phyloP scores from a whole-genome alignment of 2,888 invertebrate genomes.

The Cantharis rufa region DNA sequence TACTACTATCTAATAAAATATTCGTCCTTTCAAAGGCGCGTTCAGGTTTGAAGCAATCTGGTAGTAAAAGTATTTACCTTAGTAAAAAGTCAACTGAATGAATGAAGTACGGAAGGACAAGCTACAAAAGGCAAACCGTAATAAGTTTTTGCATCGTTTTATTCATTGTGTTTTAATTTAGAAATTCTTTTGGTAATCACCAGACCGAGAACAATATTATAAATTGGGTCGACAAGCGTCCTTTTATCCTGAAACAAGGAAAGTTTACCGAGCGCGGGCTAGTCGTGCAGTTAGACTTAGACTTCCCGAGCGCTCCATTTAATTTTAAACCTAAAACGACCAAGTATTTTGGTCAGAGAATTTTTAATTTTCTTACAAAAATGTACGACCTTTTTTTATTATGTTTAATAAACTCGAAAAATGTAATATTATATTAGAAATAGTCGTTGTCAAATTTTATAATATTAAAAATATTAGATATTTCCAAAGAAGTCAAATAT shows the following conservation, averaged over 20 bases:
- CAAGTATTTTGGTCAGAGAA: too few relatives aligned
- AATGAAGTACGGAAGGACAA: constrained; percentile 38
- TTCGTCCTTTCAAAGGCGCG: neutral
- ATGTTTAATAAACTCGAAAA: neutral
- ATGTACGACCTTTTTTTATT: too few relatives aligned
- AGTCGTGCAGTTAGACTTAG: neutral
- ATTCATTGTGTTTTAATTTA: constrained; percentile 46
- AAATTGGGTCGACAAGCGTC: constrained; percentile 45
- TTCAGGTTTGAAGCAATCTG: neutral
- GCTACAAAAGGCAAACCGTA: constrained; percentile 38
- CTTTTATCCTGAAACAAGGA: constrained; percentile 22
- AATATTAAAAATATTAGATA: neutral
- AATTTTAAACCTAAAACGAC: too few relatives aligned
- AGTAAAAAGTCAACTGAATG: constrained; percentile 1
- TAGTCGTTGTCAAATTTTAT: neutral
- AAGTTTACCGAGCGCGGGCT: neutral
- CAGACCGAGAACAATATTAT: constrained; percentile 47
- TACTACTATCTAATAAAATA: neutral
- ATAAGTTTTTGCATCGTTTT: constrained; percentile 45
- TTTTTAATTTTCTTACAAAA: too few relatives aligned
- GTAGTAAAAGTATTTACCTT: neutral
- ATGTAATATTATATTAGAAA: neutral
- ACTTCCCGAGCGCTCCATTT: neutral
- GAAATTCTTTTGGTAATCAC: constrained; percentile 42
- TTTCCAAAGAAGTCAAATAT: neutral